Conservation (phyloP, 2,113 vertebrate species). For the Alethe diademata region DNA sequence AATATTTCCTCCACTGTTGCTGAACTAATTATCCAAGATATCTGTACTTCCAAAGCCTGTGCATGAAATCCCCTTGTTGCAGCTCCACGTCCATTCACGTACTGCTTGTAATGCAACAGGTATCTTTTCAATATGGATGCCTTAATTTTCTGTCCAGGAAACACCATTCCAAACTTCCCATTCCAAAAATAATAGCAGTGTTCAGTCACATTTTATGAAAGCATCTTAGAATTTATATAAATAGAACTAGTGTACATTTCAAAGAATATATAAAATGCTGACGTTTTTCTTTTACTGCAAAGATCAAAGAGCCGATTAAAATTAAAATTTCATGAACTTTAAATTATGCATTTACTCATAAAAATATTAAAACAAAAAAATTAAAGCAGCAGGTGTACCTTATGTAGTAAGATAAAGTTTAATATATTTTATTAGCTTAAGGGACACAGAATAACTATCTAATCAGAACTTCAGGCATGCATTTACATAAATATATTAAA, state of each 20-base stretch:
- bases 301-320: slow-evolving; percentile 17
- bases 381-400: slow-evolving; percentile 57
- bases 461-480: slow-evolving; percentile 82
- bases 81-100: neutral
- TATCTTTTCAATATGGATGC: neutral
- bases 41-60: neutral
- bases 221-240: slow-evolving; percentile 38
- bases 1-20: neutral
- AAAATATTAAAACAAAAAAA: slow-evolving; percentile 38
- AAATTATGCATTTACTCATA: slow-evolving; percentile 27
- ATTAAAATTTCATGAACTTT: slow-evolving; percentile 26
- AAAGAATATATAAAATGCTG: slow-evolving; percentile 16
- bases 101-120: neutral
- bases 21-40: neutral
- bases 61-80: neutral
- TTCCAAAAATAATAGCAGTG: slow-evolving; percentile 38
- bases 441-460: slow-evolving; percentile 79
- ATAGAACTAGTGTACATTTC: slow-evolving; percentile 45
- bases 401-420: slow-evolving; percentile 74
- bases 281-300: neutral
- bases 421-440: slow-evolving; percentile 80
- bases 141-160: neutral
- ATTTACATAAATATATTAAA: slow-evolving; percentile 82
- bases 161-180: neutral
- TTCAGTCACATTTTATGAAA: slow-evolving; percentile 45